phyloP scores from a whole-genome alignment of 2,797 vertebrate genomes.

The Xerus rutilus region DNA sequence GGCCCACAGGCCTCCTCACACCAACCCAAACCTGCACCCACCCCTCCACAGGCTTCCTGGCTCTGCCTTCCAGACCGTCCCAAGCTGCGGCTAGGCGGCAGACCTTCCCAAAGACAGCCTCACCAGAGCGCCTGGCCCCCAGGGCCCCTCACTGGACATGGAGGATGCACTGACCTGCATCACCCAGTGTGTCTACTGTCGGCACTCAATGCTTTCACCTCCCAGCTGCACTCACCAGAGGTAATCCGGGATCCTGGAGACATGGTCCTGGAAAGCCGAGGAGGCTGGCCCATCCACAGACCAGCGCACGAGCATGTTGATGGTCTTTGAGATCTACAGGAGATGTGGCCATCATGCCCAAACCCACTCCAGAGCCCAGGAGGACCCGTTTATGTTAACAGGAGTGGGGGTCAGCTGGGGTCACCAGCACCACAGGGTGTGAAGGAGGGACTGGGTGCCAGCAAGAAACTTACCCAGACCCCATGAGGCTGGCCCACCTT shows the following conservation, averaged over 20 bases:
- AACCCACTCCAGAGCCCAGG: not conserved
- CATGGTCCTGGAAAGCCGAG: slow-evolving; percentile 92
- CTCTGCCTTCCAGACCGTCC: not conserved
- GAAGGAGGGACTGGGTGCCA: not conserved
- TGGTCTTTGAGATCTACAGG: slow-evolving; percentile 95
- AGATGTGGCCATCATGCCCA: not conserved
- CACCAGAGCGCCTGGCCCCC: not conserved
- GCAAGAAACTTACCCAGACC: not conserved
- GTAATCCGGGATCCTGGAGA: slow-evolving; percentile 96
- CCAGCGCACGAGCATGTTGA: slow-evolving; percentile 98
- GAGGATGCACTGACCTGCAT: not conserved
- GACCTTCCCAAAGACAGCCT: not conserved
- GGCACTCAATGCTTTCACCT: not conserved
- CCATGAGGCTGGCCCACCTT: fast-evolving
- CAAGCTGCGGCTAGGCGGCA: not conserved
- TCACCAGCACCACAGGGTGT: not conserved
- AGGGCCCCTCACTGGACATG: not conserved
- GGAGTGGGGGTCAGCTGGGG: no score
- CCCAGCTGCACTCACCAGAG: slow-evolving; percentile 92
- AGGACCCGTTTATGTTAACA: not conserved
- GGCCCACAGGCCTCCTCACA: not conserved
- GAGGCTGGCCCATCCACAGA: slow-evolving; percentile 93
- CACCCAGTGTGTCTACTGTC: not conserved
- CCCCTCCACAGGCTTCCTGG: not conserved
- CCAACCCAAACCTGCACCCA: not conserved